Evolutionary conservation across 2,888 invertebrate species (phyloP).

Genomic region (Timandra comae): DNA sequence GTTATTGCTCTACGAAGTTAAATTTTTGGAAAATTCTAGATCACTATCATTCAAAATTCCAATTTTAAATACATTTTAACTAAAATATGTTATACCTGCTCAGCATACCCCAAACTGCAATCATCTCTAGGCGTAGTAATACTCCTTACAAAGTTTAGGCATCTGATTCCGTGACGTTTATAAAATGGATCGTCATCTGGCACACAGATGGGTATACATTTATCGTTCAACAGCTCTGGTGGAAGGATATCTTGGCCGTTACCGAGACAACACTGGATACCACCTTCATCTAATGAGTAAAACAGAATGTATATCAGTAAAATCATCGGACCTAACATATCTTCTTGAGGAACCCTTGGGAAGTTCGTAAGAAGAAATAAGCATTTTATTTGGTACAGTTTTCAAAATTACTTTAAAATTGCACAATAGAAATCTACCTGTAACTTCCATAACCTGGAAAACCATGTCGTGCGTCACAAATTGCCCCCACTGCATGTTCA

Average conservation of each 20-base stretch:
- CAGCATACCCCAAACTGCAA: conserved; percentile 74
- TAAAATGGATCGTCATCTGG: conserved; percentile 75
- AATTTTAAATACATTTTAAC: too few species aligned
- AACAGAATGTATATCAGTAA: too few species aligned
- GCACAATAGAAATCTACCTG: conserved; percentile 53
- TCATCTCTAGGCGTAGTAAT: conserved; percentile 74
- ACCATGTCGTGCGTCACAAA: conserved; percentile 83
- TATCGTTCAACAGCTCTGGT: conserved; percentile 68
- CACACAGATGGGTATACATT: conserved; percentile 78
- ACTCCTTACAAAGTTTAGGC: conserved; percentile 79
- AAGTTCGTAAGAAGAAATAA: too few species aligned
- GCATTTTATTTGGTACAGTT: too few species aligned
- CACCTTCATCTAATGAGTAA: conserved; percentile 69
- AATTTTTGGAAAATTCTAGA: too few species aligned
- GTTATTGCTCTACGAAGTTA: too few species aligned
- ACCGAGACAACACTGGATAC: conserved; percentile 71
- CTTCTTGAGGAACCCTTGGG: too few species aligned
- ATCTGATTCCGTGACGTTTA: conserved; percentile 59
- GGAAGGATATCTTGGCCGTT: conserved; percentile 60
- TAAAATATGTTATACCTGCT: too few species aligned
- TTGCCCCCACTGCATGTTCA: conserved; percentile 85
- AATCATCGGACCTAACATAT: too few species aligned
- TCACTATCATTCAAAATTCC: too few species aligned
- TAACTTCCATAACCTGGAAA: conserved; percentile 78
- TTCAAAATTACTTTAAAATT: too few species aligned